These are phyloP conservation scores for Pseudonaja textilis DNA, from an alignment of 2,113 vertebrate species.

Conservation along the genomic window DNA sequence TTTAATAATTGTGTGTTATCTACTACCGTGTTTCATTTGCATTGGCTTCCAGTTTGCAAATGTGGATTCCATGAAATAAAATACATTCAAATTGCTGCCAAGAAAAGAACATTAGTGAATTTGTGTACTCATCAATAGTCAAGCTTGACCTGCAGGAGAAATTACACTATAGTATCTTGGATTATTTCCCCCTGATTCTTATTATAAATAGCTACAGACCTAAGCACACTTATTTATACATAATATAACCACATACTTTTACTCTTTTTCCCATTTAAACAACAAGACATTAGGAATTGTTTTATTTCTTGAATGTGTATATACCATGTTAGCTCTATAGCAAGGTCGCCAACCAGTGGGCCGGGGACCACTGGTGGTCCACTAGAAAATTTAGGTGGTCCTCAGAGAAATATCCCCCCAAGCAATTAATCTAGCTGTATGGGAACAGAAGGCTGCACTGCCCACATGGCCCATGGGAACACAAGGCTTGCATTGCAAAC, in stretches of 20 bases:
- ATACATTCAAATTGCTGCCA: neutral
- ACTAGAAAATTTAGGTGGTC: too few relatives aligned
- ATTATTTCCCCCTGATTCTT: neutral
- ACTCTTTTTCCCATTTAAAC: too few relatives aligned
- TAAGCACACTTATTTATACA: neutral
- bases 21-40: neutral
- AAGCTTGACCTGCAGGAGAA: neutral
- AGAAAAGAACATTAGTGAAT: neutral
- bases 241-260: neutral
- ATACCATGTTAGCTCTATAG: neutral
- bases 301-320: neutral
- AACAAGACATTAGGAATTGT: neutral
- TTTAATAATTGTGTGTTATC: neutral
- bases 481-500: too few relatives aligned
- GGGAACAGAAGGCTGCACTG: too few relatives aligned
- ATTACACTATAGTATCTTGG: neutral
- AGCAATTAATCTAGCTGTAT: too few relatives aligned
- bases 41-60: neutral
- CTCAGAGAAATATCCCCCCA: too few relatives aligned
- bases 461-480: too few relatives aligned
- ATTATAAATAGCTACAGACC: neutral
- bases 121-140: neutral
- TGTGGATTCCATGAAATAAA: neutral
- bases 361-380: too few relatives aligned
- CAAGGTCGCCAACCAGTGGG: too few relatives aligned